Evolutionary conservation across 2,888 invertebrate species (phyloP), one percentile per base, ranked within the genome.

Genomic region (Sinodicranocentrus sp.): DNA sequence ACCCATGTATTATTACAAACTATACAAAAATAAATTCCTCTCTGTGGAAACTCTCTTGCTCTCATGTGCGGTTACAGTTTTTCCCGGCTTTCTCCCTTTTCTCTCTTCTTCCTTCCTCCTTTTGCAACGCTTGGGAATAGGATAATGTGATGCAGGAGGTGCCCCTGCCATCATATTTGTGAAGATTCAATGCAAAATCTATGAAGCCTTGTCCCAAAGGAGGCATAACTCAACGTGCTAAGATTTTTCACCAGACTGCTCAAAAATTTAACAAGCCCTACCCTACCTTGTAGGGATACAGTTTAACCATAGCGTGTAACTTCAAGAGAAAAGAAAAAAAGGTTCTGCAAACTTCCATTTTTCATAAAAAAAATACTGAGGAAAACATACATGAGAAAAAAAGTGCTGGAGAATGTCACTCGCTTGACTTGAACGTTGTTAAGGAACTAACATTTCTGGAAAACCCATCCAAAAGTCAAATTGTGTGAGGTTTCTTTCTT

Each of bases 171-270:
- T 65, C 76, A 76, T 52, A 70, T 43, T 73, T 63, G 44, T 25
- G 28, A 63, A 65, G 54, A 54, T 76, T 76, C 63, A 76, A 76
- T 76, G 65, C 54, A 39, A 48, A 65, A 52, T 54, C 65, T 76
- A 76, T 76, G 76, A 65, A 65, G 54, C 65, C 23, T 39, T 52
- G 13, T 76, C 76, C 76, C 76, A 54, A 23, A 26, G 76, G 76
- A 76, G 21, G 17, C 65, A 76, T 76, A 76, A 76, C 76, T 76
- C 76, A 76, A 25, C 76, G 39, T 76, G 54, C 48, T 73, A 65
- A 65, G 52, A 52, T 76, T 65, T 75, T 75, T 63, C 52, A 67
- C 76, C 48, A 76, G 76, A 39, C 52, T 52, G 19, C 39, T 65
- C 48, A 76, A 76, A 76, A 76, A 65, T 76, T 65, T 67, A 76